A percentile compares a stretch with the other conserved stretches of the same genome.
These are phyloP conservation scores for Stenotaenia linearis DNA, from an alignment of 2,888 invertebrate species.

Conservation along the genomic window DNA sequence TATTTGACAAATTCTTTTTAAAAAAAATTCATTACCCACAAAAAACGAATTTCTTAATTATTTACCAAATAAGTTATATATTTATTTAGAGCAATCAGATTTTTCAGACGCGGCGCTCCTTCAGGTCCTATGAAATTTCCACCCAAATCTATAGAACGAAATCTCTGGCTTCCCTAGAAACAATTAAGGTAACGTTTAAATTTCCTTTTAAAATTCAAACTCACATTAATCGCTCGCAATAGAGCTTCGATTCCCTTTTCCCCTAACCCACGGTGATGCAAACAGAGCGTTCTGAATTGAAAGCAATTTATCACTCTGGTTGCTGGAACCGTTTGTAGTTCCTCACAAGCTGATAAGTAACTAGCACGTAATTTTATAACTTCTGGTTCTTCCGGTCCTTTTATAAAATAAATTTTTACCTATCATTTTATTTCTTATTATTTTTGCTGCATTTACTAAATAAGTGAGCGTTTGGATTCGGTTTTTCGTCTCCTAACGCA, in stretches of 20 bases:
- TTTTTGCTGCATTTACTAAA: neutral
- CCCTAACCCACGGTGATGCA: slow-evolving; percentile 7
- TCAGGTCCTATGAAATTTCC: slow-evolving; percentile 4
- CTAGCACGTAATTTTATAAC: neutral
- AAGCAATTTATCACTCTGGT: neutral
- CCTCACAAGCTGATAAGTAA: neutral
- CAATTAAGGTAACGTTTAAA: no score
- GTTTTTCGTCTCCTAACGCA: neutral
- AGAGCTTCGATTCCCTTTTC: neutral
- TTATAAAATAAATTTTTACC: neutral
- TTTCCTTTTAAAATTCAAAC: no score
- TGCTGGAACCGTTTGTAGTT: neutral
- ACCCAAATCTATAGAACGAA: neutral
- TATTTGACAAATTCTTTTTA: slow-evolving; percentile 18
- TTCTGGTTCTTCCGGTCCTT: neutral
- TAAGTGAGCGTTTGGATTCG: slow-evolving; percentile 5
- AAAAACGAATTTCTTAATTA: no score
- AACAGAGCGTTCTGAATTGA: slow-evolving; percentile 17
- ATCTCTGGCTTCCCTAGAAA: neutral
- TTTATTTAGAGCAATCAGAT: neutral
- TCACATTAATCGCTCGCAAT: neutral
- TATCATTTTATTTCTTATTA: neutral
- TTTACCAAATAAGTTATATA: slow-evolving; percentile 4
- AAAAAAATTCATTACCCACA: neutral
- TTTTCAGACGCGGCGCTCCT: neutral